Evolutionary conservation across 2,888 invertebrate genomes (phyloP), one percentile per base, ranked within the genome.

Genomic region (Heliconius charithonia): DNA sequence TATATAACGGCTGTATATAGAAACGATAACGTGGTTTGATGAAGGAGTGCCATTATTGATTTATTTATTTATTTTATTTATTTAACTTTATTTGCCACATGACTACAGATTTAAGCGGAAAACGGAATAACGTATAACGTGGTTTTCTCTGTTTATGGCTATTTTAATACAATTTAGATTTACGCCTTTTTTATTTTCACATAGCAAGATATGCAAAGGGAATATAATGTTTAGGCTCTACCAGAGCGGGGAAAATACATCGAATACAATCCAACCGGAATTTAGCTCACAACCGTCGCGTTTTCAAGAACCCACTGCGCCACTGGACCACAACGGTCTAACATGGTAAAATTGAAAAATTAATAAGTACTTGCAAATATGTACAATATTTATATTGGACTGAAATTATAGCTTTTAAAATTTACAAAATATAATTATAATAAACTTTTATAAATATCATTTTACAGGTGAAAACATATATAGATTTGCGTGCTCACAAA

Each of bases 1-100:
- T 66, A 77, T 67, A 67, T 67, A 80, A 80, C 62, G 71, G 4
- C 19, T 25, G 29, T 59, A 59, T 22, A 27, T 77, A 74, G 69
- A 27, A 77, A 63, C 45, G 4, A 56, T 63, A 45, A 66, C 16
- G 4, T 74, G 22, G 51, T 37, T n/a, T 29, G 25, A n/a, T 71
- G n/a, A 66, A 13, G 32, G 59, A 27, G 6, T 45, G 45, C 19
- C 59, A 77, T 32, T n/a, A 27, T n/a, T n/a, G 7, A 41, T 76
- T 59, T n/a, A n/a, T n/a, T n/a, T n/a, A n/a, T n/a, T n/a, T n/a
- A n/a, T n/a, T n/a, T n/a, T n/a, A n/a, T n/a, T n/a, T n/a, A 41
- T 12, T 32, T 12, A 41, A 12, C 0, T 45, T 16, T 45, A 13
- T 45, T 45, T 1, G 4, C 45, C 4, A 16, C 45, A 1, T 37